Percentiles rank a stretch among this genome's conserved stretches.
Conservation (phyloP, 2,888 invertebrate species). For the Megastigmus dorsalis region DNA sequence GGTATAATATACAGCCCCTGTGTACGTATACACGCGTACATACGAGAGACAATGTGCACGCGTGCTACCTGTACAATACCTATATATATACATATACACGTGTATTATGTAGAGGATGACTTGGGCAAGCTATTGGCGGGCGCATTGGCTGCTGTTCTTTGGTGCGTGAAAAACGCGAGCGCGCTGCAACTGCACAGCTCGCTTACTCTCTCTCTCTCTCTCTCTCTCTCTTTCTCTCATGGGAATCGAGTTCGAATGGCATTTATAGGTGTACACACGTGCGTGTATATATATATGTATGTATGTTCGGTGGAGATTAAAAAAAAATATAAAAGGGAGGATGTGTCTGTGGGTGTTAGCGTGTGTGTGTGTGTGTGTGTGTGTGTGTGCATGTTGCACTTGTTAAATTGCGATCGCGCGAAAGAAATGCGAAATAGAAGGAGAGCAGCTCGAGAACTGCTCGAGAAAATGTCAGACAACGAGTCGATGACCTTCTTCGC, state of each 20-base stretch:
- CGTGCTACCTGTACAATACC: no score
- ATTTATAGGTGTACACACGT: slow-evolving; percentile 6
- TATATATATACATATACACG: no score
- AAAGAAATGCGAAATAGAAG: neutral
- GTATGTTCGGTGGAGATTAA: neutral
- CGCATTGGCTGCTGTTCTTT: slow-evolving; percentile 12
- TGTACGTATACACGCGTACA: neutral
- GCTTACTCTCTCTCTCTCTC: no score
- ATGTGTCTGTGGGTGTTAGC: neutral
- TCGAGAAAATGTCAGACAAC: slow-evolving; percentile 5
- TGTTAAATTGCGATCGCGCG: neutral
- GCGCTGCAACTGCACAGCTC: neutral
- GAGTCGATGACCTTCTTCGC: slow-evolving; percentile 31
- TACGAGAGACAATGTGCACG: neutral
- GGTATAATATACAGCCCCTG: no score
- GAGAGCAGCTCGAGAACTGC: neutral
- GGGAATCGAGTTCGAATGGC: slow-evolving; percentile 19
- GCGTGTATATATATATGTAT: neutral
- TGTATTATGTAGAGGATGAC: no score
- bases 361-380: neutral
- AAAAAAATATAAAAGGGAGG: neutral
- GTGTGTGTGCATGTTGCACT: slow-evolving; percentile 13
- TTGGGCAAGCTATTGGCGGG: no score
- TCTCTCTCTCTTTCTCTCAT: no score
- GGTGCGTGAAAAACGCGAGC: slow-evolving; percentile 33